Evolutionary conservation across 2,888 invertebrate genomes (phyloP), one percentile per base, ranked within the genome.

Genomic region (Ferrisia virgata): DNA sequence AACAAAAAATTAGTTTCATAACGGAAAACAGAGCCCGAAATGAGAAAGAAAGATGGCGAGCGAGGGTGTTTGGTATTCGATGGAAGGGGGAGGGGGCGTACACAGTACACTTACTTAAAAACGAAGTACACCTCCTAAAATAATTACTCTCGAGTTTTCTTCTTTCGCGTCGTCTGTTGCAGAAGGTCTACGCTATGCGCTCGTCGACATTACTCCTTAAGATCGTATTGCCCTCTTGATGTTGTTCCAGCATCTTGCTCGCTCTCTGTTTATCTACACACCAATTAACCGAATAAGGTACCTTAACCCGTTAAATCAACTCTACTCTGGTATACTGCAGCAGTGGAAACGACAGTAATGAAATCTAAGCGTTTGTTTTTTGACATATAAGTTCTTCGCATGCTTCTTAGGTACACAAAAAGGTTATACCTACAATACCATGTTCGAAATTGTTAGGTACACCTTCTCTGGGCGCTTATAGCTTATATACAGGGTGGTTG

Each of bases 271-370:
- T 64, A 25, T 64, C 64, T 28, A 64, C 25, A 64, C 72, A 33
- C 36, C 72, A 76, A 76, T 76, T 76, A 76, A 76, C 72, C 72
- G 36, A 76, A 76, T 36, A n/a, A n/a, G n/a, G n/a, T n/a, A 36
- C 33, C 72, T 76, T 36, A 64, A 28, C 36, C 72, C 36, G 72
- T 33, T 76, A 76, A 76, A 76, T 76, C 72, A 76, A 76, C 72
- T 36, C 33, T n/a, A n/a, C n/a, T n/a, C n/a, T n/a, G n/a, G 18
- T 76, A 76, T 36, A 36, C n/a, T 11, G 36, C n/a, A 40, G 33
- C n/a, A 18, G 36, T 31, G 69, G 33, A 84, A 43, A 31, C 40
- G 36, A 43, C 33, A 36, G 31, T 39, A 58, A 58, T 40, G 33
- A 78, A 78, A 72, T 39, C 40, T 72, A 43, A 39, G 78, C 39